phyloP scores from a whole-genome alignment of 1,140 invertebrate genomes.

The Drosophila lacertosa region DNA sequence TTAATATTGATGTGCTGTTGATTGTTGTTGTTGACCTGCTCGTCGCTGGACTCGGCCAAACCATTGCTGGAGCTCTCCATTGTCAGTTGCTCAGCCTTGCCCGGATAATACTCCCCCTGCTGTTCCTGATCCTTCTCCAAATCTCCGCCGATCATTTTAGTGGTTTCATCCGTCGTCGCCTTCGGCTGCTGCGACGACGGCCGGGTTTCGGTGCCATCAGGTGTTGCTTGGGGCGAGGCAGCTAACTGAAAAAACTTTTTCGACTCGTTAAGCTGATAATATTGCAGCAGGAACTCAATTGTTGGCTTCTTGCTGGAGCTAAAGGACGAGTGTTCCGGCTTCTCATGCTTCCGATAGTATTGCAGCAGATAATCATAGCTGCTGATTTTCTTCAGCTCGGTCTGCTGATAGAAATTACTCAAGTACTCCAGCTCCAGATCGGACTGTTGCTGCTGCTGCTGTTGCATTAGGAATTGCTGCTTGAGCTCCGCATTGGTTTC shows the following conservation, averaged over 20 bases:
- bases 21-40: no score
- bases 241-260: constrained; percentile 84
- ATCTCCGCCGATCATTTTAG: constrained; percentile 26
- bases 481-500: constrained; percentile 67
- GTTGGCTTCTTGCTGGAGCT: constrained; percentile 67
- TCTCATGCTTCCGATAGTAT: constrained; percentile 70
- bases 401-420: constrained; percentile 78
- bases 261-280: constrained; percentile 81
- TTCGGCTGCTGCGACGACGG: constrained; percentile 58
- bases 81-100: no score
- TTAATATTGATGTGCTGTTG: constrained; percentile 35
- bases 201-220: constrained; percentile 57
- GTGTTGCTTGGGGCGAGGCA: constrained; percentile 78
- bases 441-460: constrained; percentile 37
- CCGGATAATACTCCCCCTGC: no score
- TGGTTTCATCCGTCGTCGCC: constrained; percentile 41
- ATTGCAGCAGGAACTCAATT: constrained; percentile 80
- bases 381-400: constrained; percentile 67
- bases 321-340: constrained; percentile 44
- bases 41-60: neutral
- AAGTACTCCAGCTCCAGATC: constrained; percentile 73
- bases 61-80: constrained; percentile 3
- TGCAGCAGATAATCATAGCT: constrained; percentile 79
- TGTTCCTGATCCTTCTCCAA: no score
- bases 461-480: constrained; percentile 65